These are phyloP conservation scores for Clostera curtula DNA, from an alignment of 2,888 invertebrate species.

Conservation along the genomic window DNA sequence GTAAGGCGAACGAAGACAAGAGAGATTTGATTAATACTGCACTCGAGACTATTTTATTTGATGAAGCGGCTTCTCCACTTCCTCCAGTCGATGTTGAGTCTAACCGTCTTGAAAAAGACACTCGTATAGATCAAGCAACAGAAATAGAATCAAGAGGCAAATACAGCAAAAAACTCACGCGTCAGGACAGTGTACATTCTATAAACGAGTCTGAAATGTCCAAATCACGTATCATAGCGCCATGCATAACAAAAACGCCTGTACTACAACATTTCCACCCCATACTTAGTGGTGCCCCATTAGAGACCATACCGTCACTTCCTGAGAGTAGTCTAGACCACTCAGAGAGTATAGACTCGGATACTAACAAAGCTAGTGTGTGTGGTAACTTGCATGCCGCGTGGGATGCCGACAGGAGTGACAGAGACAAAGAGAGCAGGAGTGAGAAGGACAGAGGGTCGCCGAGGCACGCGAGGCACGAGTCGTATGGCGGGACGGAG, in stretches of 20 bases:
- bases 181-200: conserved; percentile 59
- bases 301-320: conserved; percentile 65
- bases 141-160: conserved; percentile 15
- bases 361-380: conserved; percentile 66
- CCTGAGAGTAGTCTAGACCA: conserved; percentile 52
- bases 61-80: conserved; percentile 5
- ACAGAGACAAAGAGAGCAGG: conserved; percentile 43
- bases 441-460: conserved; percentile 49
- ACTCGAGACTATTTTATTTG: conserved; percentile 3
- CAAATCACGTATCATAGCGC: conserved; percentile 37
- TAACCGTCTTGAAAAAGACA: conserved; percentile 2
- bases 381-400: conserved; percentile 74
- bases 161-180: conserved; percentile 36
- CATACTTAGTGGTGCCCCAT: conserved; percentile 45
- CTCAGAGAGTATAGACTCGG: conserved; percentile 48
- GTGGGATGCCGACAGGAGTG: conserved; percentile 64
- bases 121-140: conserved; percentile 12
- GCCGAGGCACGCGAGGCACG: conserved; percentile 70
- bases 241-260: conserved; percentile 41
- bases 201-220: conserved; percentile 49
- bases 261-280: conserved; percentile 55
- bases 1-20: conserved; percentile 8
- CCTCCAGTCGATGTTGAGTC: conserved; percentile 2
- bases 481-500: conserved; percentile 69
- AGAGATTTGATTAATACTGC: conserved; percentile 5